Evolutionary conservation across 2,888 invertebrate genomes (phyloP), one percentile per base, ranked within the genome.

Genomic region (Drosophila paracracens): DNA sequence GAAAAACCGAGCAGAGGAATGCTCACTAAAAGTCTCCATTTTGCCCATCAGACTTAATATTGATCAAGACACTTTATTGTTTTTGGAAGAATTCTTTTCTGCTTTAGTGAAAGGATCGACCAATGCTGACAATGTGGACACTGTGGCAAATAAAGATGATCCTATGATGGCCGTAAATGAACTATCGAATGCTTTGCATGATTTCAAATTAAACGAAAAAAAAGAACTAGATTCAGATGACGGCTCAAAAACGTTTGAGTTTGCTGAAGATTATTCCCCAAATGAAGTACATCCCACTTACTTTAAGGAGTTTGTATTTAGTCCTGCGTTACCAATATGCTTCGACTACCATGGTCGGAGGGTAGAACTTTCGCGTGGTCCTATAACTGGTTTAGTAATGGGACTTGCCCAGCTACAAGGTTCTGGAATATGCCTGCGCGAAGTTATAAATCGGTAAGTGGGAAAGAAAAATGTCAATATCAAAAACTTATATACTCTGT

Each of bases 261-360:
- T 46, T n/a, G 48, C 54, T 3, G 80, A 82, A n/a, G 83, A 71
- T 25, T 35, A 50, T 2, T 87, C 54, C 13, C 38, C 48, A 16
- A 70, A 62, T 51, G 70, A 70, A 59, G 78, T 69, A 8, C 27
- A 62, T 52, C 96, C 96, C 1, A 95, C 96, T 73, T 97, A 96
- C 91, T 94, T 81, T 92, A 97, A 98, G 91, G 97, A 97, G 86
- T 96, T 99, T 59, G 95, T 97, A 67, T 99, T 99, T 93, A 95
- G 97, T 1, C 98, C 98, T 0, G 97, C 98, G 84, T 97, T 99
- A 60, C 96, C 97, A 27, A 98, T 99, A 70, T 95, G 97, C 74
- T 93, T 99, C 81, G 99, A 99, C 94, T 99, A 99, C 93, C 97
- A 97, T 79, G 99, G 99, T 11, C 98, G 98, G 92, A 95, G 97